phyloP scores from a whole-genome alignment of 53 echinoderm and acorn worm species.

The Paracentrotus lividus region DNA sequence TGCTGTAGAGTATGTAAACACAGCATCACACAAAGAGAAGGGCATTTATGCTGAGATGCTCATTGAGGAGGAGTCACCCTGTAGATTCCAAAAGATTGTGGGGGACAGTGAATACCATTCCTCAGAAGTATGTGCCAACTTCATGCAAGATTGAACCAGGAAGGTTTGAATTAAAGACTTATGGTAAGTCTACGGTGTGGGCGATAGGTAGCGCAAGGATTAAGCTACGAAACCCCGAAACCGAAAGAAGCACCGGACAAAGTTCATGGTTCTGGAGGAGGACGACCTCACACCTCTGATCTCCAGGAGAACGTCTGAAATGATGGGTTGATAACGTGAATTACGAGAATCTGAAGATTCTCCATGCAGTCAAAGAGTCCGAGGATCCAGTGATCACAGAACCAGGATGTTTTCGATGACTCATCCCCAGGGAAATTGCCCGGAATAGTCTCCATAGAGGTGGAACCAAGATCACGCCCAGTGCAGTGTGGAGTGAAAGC shows the following conservation, averaged over 20 bases:
- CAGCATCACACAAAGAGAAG: background rate
- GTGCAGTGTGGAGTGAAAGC: conserved; percentile 20
- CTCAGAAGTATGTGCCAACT: background rate
- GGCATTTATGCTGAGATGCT: conserved; percentile 2
- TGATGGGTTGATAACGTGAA: conserved; percentile 69
- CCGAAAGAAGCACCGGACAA: conserved; percentile 1
- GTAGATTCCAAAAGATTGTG: background rate
- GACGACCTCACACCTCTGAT: conserved; percentile 53
- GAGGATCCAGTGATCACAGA: background rate
- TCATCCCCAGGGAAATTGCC: conserved; percentile 20
- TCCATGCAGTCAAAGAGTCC: background rate
- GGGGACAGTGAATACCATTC: background rate
- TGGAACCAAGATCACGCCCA: background rate
- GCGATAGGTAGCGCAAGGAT: conserved; percentile 21
- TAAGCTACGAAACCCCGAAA: conserved; percentile 12
- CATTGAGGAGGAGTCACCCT: background rate
- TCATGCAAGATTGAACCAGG: background rate
- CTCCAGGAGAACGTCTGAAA: conserved; percentile 57
- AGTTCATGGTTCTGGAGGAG: conserved; percentile 28
- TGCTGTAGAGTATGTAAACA: conserved; percentile 1
- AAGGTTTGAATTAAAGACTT: background rate
- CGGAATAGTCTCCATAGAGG: background rate
- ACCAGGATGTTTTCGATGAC: background rate
- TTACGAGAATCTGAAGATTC: conserved; percentile 64
- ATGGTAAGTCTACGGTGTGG: background rate